Base-by-base conservation (phyloP, 2,888 invertebrate species). In the Bombylius discolor region DNA sequence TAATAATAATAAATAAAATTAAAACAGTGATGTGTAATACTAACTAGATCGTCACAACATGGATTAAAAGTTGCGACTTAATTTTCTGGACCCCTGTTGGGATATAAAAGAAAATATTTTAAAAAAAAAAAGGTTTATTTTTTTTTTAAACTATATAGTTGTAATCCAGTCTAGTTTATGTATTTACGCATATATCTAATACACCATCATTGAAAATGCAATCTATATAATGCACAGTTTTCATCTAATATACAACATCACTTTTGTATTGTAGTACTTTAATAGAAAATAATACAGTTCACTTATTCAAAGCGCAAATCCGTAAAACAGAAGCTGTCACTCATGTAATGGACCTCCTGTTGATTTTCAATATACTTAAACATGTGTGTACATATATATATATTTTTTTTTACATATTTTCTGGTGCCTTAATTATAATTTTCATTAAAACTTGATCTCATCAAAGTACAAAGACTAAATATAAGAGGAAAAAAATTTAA, bases 271-370 rank as follows among this genome's bases (percentile, higher is more conserved):
- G 9, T 23, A 23, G 9, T 23, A 23, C 23, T 23, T 23, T 23
- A 23, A 23, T 23, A 23, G 23, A 23, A 36, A 36, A 36, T 36
- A 36, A n/a, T 49, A 23, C 14, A 49, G 53, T 14, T 39, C 49
- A 53, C n/a, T 33, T 34, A 47, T 42, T 49, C 42, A 31, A 48
- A 42, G 34, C 49, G 32, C 32, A 53, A 53, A 44, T 49, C 53
- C 49, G 53, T 54, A 53, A 56, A 56, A 53, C 53, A 53, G 56
- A 53, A 53, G 56, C 56, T 53, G 56, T 56, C 56, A 56, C 31
- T 56, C 53, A 53, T 52, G 50, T 34, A 46, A 51, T 50, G 34
- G 53, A 56, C 53, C 56, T 47, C 53, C 53, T 56, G 53, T 47
- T 52, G 53, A 32, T 56, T 44, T 36, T 46, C 12, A 33, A 49